Evolutionary conservation across 2,113 vertebrate species (phyloP).

Genomic region (Platycercus adscitus): DNA sequence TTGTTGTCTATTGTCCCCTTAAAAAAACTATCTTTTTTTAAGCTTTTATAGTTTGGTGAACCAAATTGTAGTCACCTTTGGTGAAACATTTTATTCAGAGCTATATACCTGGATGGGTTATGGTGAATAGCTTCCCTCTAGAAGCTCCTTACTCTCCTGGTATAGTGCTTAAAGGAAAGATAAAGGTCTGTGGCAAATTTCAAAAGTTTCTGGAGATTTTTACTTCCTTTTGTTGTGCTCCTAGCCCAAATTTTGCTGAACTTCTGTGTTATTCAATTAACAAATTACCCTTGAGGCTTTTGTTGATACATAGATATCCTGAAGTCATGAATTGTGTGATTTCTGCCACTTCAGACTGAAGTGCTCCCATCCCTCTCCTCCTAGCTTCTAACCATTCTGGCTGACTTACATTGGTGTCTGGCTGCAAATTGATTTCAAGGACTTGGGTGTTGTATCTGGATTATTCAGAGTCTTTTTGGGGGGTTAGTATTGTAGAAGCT

Average conservation of each 20-base stretch:
- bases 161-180: background rate
- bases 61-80: background rate
- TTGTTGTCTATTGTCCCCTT: background rate
- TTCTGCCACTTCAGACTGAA: background rate
- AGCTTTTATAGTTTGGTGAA: background rate
- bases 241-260: background rate
- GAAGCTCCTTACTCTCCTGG: background rate
- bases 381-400: background rate
- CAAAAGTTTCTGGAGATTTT: background rate
- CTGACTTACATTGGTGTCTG: background rate
- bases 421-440: background rate
- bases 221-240: background rate
- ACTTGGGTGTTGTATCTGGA: background rate
- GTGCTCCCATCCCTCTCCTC: background rate
- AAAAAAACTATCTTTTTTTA: background rate
- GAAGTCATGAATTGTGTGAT: background rate
- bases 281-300: background rate
- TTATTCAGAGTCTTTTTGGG: background rate
- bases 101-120: background rate
- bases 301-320: background rate
- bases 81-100: background rate
- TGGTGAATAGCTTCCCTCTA: background rate
- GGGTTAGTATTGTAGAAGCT: background rate
- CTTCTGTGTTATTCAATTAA: background rate
- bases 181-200: background rate